Evolutionary conservation across 2,888 invertebrate species (phyloP), one percentile per base, ranked within the genome.

Genomic region (Aradus depressus): DNA sequence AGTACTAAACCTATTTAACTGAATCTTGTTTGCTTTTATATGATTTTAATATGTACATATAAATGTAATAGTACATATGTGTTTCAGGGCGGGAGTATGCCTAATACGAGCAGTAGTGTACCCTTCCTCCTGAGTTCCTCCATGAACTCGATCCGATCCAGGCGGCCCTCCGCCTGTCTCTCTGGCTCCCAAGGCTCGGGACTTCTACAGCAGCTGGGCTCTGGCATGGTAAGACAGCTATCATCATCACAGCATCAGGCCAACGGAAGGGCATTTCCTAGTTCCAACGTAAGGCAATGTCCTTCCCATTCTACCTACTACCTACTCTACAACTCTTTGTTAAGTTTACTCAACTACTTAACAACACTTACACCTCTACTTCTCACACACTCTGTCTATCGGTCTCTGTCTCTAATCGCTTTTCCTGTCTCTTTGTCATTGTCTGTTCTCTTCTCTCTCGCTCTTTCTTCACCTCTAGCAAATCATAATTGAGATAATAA

Each of bases 171-270:
- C 64, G 72, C 84, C 65, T 80, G 81, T 64, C 71, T 83, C 60
- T 80, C 81, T 65, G 76, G 76, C 62, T 79, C 80, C 48, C 79
- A 77, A 64, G 82, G 83, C 63, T 77, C 82, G 58, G 84, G 85
- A 59, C 72, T 91, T 56, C 72, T 91, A 61, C 89, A 90, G 66
- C 89, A 90, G 71, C 75, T 91, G 68, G 87, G 89, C 77, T 81
- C 84, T 71, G 89, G 88, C 77, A 84, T 91, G 86, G 90, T 90
- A 85, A 88, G 88, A 77, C 82, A 80, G 72, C 74, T 80, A 56
- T 80, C 69, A 79, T 79, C 66, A 67, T 51, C 51, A 47, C 68
- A 68, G 65, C 66, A 65, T 64, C 64, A 67, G 68, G 69, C 67
- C 68, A 69, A 67, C 69, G 69, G 70, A 69, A 69, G 70, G 70